A percentile compares a stretch with the other conserved stretches of the same genome.
phyloP scores from a whole-genome alignment of 2,888 invertebrate species.

The Drosophila neonasuta region DNA sequence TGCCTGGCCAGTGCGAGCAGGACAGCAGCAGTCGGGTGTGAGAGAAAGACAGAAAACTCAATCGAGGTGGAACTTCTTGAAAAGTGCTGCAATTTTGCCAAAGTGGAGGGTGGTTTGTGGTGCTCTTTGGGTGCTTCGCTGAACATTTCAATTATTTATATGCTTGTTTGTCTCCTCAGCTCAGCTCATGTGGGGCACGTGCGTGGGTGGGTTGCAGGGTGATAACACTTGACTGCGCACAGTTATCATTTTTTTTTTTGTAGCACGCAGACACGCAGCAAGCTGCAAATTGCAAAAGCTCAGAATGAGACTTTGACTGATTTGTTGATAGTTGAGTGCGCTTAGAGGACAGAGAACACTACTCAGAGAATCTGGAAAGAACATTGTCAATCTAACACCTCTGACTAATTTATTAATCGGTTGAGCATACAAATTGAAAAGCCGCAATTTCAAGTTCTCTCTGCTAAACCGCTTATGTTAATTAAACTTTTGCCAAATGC shows the following conservation, averaged over 20 bases:
- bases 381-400: slow-evolving; percentile 53
- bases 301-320: slow-evolving; percentile 65
- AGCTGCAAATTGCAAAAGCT: slow-evolving; percentile 57
- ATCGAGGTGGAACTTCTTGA: slow-evolving; percentile 33
- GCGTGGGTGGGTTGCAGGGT: slow-evolving; percentile 17
- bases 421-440: slow-evolving; percentile 50
- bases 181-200: slow-evolving; percentile 49
- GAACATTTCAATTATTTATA: slow-evolving; percentile 77
- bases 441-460: slow-evolving; percentile 12
- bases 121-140: slow-evolving; percentile 34
- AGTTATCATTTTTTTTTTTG: slow-evolving; percentile 64
- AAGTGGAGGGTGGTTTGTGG: slow-evolving; percentile 45
- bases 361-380: background rate
- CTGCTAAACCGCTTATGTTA: slow-evolving; percentile 72
- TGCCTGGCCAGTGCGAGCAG: slow-evolving; percentile 44
- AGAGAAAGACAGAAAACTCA: background rate
- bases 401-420: slow-evolving; percentile 63
- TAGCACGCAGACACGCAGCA: slow-evolving; percentile 42
- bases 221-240: slow-evolving; percentile 72
- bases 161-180: slow-evolving; percentile 68
- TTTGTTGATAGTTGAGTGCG: slow-evolving; percentile 69
- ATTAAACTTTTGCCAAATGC: slow-evolving; percentile 59
- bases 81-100: slow-evolving; percentile 69
- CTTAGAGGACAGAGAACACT: slow-evolving; percentile 11
- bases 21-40: background rate